Conservation (phyloP, 1,140 invertebrate species). For the Drosophila kanapiae region DNA sequence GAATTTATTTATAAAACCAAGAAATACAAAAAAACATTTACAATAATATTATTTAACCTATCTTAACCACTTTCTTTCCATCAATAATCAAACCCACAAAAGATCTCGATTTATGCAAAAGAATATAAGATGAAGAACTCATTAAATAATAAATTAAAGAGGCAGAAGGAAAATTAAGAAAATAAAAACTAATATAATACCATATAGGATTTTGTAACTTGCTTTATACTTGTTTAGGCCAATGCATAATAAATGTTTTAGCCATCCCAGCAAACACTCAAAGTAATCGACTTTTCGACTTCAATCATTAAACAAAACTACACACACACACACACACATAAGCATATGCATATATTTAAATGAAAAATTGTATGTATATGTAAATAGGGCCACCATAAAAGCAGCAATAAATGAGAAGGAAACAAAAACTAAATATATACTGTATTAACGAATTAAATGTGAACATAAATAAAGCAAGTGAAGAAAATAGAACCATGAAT, state of each 20-base stretch:
- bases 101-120: constrained; percentile 57
- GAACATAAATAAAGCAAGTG: constrained; percentile 77
- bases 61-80: constrained; percentile 28
- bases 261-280: constrained; percentile 49
- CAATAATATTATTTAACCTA: constrained; percentile 36
- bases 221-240: constrained; percentile 52
- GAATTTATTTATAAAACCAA: constrained; percentile 61
- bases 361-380: constrained; percentile 40
- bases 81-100: constrained; percentile 49
- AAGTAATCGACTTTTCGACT: constrained; percentile 42
- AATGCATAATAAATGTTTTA: constrained; percentile 45
- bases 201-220: constrained; percentile 51
- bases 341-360: constrained; percentile 43
- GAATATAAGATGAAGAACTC: constrained; percentile 21
- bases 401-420: constrained; percentile 56
- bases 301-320: constrained; percentile 31
- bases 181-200: constrained; percentile 11
- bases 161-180: constrained; percentile 6
- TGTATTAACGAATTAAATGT: constrained; percentile 71
- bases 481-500: constrained; percentile 85
- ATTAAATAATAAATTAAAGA: constrained; percentile 31
- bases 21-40: constrained; percentile 49
- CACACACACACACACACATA: constrained; percentile 43
- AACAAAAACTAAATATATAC: constrained; percentile 45
- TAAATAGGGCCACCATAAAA: constrained; percentile 60